Evolutionary conservation across 2,888 invertebrate species (phyloP).

Genomic region (Amblyteles armatorius): DNA sequence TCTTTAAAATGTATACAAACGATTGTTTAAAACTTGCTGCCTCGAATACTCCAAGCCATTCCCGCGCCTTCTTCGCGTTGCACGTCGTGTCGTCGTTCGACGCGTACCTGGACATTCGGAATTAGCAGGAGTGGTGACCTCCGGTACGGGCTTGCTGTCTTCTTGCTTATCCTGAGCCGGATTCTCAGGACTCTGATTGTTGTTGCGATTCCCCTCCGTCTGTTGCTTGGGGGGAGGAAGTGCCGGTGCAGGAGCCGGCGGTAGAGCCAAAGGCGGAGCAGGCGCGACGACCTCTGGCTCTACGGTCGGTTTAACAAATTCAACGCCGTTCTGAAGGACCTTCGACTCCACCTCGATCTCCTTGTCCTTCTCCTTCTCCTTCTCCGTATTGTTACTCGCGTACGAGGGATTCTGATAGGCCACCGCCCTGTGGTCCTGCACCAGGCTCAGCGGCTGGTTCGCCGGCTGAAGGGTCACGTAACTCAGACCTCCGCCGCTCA

Average conservation of each 20-base stretch:
- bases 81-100: conserved; percentile 29
- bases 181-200: conserved; percentile 78
- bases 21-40: too few species aligned
- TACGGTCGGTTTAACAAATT: conserved; percentile 72
- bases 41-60: too few species aligned
- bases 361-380: conserved; percentile 72
- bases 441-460: conserved; percentile 82
- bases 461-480: conserved; percentile 82
- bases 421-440: conserved; percentile 83
- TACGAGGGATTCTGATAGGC: conserved; percentile 78
- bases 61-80: too few species aligned
- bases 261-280: conserved; percentile 52
- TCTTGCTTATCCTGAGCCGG: conserved; percentile 68
- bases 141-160: conserved; percentile 58
- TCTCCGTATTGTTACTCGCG: conserved; percentile 70
- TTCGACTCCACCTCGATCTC: conserved; percentile 76
- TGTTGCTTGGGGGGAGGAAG: conserved; percentile 68
- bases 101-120: conserved; percentile 73
- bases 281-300: conserved; percentile 69
- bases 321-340: conserved; percentile 80
- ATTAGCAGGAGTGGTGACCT: conserved; percentile 60
- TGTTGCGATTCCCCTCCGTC: conserved; percentile 78
- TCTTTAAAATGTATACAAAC: too few species aligned
- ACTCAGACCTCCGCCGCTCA: conserved; percentile 78
- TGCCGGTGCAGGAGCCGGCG: conserved; percentile 3